Evolutionary conservation across 2,888 invertebrate genomes (phyloP), one percentile per base, ranked within the genome.

Genomic region (Thymelicus acteon): DNA sequence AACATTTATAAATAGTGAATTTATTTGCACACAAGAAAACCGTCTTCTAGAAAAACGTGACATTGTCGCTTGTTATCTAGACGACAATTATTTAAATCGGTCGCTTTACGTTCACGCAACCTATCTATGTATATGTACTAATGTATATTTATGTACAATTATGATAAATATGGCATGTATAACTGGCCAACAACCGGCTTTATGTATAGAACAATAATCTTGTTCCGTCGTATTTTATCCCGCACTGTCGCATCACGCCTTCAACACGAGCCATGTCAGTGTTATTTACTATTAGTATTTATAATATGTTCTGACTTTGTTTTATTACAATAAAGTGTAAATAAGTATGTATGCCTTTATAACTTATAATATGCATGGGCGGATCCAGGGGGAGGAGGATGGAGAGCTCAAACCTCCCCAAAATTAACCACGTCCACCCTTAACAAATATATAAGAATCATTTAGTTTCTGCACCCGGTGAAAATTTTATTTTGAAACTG

Each of bases 1-100:
- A 57, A 48, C 40, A 7, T 60, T 52, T 67, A 61, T 67, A 44
- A 67, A 67, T 67, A 67, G 60, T 44, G 61, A 67, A 67, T 48
- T 52, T 19, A 19, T 67, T 60, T 67, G 60, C 61, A 67, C 52
- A 40, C n/a, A 52, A 67, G 61, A 60, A 52, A 60, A 54, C 67
- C 39, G 66, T 49, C 67, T 67, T 61, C 52, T 31, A 49, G 60
- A 37, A 61, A 61, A 60, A 37, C 52, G 61, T 60, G 67, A 67
- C 12, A 49, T 49, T 67, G 67, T 67, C 67, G 37, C 61, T 49
- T 40, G 40, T 40, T 67, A 67, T 67, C 60, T 60, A 10, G 15
- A 67, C 49, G 37, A 48, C 37, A 15, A 58, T 57, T 64, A 39
- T 52, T 40, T 24, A 57, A 44, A 19, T 54, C n/a, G 58, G 40